Base-by-base conservation (phyloP, 2,113 vertebrate genomes). In the Neodontobutis hainanensis region DNA sequence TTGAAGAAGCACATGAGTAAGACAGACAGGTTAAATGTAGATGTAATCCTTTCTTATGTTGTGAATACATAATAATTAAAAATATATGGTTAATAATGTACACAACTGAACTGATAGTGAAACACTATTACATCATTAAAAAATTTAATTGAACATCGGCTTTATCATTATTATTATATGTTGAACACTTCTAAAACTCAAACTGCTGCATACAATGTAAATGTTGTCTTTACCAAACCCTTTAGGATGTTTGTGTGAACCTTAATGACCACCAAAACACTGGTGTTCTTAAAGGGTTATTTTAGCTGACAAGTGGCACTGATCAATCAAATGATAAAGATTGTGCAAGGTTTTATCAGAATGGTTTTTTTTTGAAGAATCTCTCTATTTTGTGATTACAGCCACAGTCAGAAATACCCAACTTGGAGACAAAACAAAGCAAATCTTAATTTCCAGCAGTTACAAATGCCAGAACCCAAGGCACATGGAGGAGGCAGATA, bases 401-500 rank as follows among this genome's bases (percentile, higher is more conserved):
- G 81, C 89, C 65, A 11, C 83, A 94, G 92, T 92, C 89, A 93
- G 90, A 90, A 90, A 88, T 92, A 89, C 90, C 89, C 91, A 91
- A 92, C 89, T 93, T 87, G 83, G 92, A 92, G 91, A 93, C 88
- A 85, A 93, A 93, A 94, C 90, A 95, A 92, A 94, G 92, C 85
- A 80, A 81, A 93, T 91, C 86, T 94, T 95, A 94, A 95, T 95
- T 95, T 91, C 81, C 91, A 83, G 90, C 92, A 85, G 91, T 80
- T 88, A 90, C 88, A 93, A 93, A 94, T 88, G 88, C 90, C 94
- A 92, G 93, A 93, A 88, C 85, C 89, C 88, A 75, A 78, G 84
- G 89, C 91, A 77, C 92, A 89, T 96, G 95, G 88, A 94, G 56
- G 88, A 90, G 82, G 92, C 93, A 95, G 95, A 98, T 96, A 97